A percentile compares a stretch with the other conserved stretches of the same genome.
These are phyloP conservation scores for Gambusia affinis DNA, from an alignment of 2,113 vertebrate genomes.

Conservation along the genomic window DNA sequence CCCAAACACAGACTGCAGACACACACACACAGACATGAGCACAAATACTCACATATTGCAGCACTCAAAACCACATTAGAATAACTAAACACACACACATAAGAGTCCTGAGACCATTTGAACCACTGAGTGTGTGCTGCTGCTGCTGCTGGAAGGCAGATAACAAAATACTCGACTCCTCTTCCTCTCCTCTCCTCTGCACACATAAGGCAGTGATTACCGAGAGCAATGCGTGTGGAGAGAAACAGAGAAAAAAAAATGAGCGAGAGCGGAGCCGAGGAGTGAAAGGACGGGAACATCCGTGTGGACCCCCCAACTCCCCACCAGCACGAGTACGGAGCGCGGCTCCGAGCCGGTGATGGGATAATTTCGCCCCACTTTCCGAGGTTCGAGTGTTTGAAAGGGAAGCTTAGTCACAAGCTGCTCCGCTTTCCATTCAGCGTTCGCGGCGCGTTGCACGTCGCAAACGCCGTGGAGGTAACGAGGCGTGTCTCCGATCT, in stretches of 20 bases:
- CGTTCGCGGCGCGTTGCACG: conserved; percentile 22
- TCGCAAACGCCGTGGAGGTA: conserved; percentile 3
- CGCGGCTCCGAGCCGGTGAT: conserved; percentile 22
- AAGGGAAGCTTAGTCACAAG: conserved; percentile 27
- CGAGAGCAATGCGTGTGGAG: conserved; percentile 53
- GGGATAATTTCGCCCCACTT: conserved; percentile 34
- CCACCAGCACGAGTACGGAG: not conserved
- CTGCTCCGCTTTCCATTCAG: conserved; percentile 46
- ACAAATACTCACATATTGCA: conserved; percentile 1
- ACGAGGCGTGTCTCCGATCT: not conserved
- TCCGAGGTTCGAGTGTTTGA: conserved; percentile 46
- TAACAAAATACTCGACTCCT: conserved; percentile 60
- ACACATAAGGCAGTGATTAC: conserved; percentile 63
- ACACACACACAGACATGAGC: not conserved
- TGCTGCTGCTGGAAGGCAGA: conserved; percentile 69
- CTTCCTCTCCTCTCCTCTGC: conserved; percentile 32
- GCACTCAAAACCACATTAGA: conserved; percentile 11
- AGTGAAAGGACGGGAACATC: conserved; percentile 19
- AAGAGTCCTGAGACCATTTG: conserved; percentile 25
- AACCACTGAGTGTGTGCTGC: conserved; percentile 46
- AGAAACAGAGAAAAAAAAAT: conserved; percentile 12
- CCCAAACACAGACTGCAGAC: conserved; percentile 19
- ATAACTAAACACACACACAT: not conserved
- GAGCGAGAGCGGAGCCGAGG: conserved; percentile 20
- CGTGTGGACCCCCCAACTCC: conserved; percentile 8